Evolutionary conservation across 2,113 vertebrate species (phyloP), one percentile per base, ranked within the genome.

Genomic region (Corydoras sp.): DNA sequence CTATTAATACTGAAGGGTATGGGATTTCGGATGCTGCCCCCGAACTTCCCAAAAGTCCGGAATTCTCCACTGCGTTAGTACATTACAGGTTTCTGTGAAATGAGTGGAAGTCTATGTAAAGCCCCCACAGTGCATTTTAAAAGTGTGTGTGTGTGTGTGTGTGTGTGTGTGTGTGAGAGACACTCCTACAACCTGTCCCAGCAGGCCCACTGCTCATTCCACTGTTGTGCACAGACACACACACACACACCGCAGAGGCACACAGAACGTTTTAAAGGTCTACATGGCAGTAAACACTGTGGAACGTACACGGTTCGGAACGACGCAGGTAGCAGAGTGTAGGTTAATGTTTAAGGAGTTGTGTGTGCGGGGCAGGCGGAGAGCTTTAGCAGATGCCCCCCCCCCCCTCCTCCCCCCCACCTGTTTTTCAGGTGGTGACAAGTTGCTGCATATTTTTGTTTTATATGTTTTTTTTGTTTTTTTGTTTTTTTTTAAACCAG

Each of bases 101-200:
- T 43, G 35, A 43, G 35, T 43, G 35, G 35, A 43, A 43, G 4
- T 43, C 35, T 43, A 43, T 43, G 7, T 24, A 24, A 24, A 24
- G 18, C 18, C 18, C 18, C 18, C 18, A 24, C 18, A 24, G 18
- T 43, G 35, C 35, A 43, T 43, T 43, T 43, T 4, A 43, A 43
- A 54, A 29, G 10, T 67, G 50, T 68, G 73, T 79, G 68, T 80
- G 82, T 60, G 67, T 24, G 58, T 59, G 58, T 59, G 58, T 59
- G 58, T 58, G 50, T 15, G 30, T 64, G 61, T 53, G 76, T 76
- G 65, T 81, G 83, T 32, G 69, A 3, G 35, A 14, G 43, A 11
- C 43, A 12, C 69, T 75, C 61, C 65, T 60, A 72, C 64, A 65
- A 72, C 77, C 67, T 78, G 73, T 50, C 65, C 68, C 61, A 69